Percentiles rank a stretch among this genome's conserved stretches.
Evolutionary conservation across 1,140 invertebrate genomes (phyloP).

Genomic region (Solen grandis): DNA sequence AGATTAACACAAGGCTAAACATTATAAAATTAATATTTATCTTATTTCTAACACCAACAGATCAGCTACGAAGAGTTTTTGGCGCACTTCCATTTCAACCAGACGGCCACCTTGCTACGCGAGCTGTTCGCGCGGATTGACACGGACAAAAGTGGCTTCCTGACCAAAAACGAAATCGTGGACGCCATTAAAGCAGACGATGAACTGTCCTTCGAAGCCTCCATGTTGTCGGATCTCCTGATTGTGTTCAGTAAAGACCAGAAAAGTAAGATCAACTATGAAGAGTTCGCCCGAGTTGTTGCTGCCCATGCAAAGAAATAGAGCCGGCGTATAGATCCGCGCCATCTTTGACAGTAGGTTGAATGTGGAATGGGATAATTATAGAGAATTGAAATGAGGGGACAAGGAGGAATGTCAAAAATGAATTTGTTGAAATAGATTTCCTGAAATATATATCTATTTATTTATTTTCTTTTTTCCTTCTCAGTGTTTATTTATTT

Average conservation of each 20-base stretch:
- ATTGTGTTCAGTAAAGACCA: constrained; percentile 65
- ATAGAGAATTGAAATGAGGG: no score
- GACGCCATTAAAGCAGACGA: constrained; percentile 66
- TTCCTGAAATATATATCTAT: no score
- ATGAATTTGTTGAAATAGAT: no score
- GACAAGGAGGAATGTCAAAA: no score
- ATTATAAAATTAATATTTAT: no score
- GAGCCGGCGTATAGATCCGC: no score
- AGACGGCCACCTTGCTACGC: constrained; percentile 62
- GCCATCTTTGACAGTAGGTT: no score
- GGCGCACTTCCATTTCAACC: constrained; percentile 60
- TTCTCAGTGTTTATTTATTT: no score
- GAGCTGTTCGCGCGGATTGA: constrained; percentile 70
- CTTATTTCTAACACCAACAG: no score
- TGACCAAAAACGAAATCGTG: constrained; percentile 71
- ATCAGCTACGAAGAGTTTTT: constrained; percentile 74
- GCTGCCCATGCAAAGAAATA: constrained; percentile 54
- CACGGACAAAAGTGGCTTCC: constrained; percentile 69
- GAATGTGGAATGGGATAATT: no score
- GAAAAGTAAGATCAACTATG: constrained; percentile 67
- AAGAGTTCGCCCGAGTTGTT: constrained; percentile 65
- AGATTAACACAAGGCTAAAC: no score
- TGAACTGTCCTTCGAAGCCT: constrained; percentile 67
- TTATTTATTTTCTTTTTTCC: no score
- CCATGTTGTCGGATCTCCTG: constrained; percentile 67